Evolutionary conservation across 2,888 invertebrate species (phyloP), one percentile per base, ranked within the genome.

Genomic region (Bursaphelenchus okinawaensis): DNA sequence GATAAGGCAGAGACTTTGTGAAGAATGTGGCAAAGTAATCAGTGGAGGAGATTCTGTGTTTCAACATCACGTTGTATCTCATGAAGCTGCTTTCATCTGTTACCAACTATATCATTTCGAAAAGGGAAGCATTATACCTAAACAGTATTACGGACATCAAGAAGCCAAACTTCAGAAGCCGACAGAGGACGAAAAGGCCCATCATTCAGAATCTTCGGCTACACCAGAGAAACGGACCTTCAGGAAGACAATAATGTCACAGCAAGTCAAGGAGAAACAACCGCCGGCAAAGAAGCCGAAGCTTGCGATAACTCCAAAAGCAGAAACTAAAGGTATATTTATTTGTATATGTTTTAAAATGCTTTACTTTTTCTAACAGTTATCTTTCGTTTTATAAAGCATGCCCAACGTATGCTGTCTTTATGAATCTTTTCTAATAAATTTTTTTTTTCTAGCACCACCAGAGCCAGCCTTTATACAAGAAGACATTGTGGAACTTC

Each of bases 21-120:
- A 22, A 22, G 67, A 67, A 4, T 67, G 67, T 52, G 67, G 67
- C 28, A 20, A 28, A 19, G 50, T 62, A 28, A 40, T 66, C 22
- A 8, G 23, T 23, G 67, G 67, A 12, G 54, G 52, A 4, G 66
- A 66, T 27, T 20, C 50, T 16, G 7, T 51, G n/a, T 59, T 51
- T 50, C 60, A 59, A 24, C 60, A 59, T 27, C 60, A 59, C 23
- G 27, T 59, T 16, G 24, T 59, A n/a, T 40, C 51, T n/a, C 60
- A 59, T 27, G 60, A 59, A 29, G 60, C 60, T 1, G 60, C 60
- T 20, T 59, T 59, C 22, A 40, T 59, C 19, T 59, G 60, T 50
- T 59, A 59, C 28, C 60, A 59, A 24, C 6, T 59, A 12, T 59
- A 59, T 50, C 60, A 59, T 27, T 59, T 59, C 52, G 60, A 59